phyloP scores from a whole-genome alignment of 1,140 invertebrate species.

The Bombus terrestris region DNA sequence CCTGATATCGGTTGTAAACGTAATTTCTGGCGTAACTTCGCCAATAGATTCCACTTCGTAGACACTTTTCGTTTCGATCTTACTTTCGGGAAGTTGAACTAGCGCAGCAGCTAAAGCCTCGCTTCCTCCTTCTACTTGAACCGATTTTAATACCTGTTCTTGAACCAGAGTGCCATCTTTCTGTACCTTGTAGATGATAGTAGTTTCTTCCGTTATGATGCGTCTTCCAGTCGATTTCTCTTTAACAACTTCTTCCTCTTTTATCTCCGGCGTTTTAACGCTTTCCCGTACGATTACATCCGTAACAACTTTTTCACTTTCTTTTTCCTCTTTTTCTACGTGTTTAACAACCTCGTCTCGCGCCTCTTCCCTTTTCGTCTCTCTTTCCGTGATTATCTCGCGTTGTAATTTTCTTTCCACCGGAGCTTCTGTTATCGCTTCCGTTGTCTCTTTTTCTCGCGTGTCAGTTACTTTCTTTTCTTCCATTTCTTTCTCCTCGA shows the following conservation, averaged over 20 bases:
- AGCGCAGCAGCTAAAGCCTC: background rate
- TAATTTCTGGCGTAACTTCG: background rate
- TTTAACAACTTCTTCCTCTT: background rate
- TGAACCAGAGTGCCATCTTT: conserved; percentile 49
- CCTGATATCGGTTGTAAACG: background rate
- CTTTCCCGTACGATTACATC: background rate
- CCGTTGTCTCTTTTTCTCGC: background rate
- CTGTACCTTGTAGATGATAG: conserved; percentile 55
- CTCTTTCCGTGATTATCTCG: conserved; percentile 5
- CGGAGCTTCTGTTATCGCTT: fast-evolving
- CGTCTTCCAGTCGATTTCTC: conserved; percentile 32
- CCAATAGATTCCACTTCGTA: background rate
- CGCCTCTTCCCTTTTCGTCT: background rate
- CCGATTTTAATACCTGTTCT: conserved; percentile 46
- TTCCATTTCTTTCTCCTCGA: background rate
- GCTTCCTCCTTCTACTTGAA: conserved; percentile 48
- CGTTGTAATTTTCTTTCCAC: background rate
- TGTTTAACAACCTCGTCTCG: background rate
- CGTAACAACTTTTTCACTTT: background rate
- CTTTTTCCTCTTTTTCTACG: background rate
- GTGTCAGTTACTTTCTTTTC: background rate
- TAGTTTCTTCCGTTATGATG: conserved; percentile 56
- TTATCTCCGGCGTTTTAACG: background rate
- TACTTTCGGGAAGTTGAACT: conserved; percentile 26
- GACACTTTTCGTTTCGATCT: background rate